Evolutionary conservation across 92 coral and sea anemone species (phyloP).

Genomic region (Plumapathes pennacea): DNA sequence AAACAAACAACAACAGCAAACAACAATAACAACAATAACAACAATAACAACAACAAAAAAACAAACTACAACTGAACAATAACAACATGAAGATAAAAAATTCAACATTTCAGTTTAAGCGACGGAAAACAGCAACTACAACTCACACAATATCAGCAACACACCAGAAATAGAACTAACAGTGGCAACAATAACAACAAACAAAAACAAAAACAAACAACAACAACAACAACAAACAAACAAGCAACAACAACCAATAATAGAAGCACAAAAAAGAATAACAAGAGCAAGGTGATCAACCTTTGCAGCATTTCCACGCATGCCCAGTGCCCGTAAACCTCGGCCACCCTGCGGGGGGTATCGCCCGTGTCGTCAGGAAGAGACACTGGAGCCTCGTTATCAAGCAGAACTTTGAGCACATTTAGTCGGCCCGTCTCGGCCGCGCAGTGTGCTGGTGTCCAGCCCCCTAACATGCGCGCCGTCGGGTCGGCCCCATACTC

Average conservation of each 20-base stretch:
- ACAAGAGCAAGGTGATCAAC: conserved; percentile 15
- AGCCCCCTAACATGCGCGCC: conserved; percentile 93
- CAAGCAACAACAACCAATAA: no score
- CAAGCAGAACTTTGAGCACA: conserved; percentile 70
- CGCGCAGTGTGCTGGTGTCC: conserved; percentile 99
- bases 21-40: no score
- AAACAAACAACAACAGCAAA: no score
- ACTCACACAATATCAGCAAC: background rate
- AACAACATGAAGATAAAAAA: no score
- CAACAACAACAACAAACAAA: background rate
- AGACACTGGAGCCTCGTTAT: conserved; percentile 79
- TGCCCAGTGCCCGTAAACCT: conserved; percentile 81
- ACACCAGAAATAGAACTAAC: background rate
- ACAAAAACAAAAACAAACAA: background rate
- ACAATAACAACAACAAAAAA: no score
- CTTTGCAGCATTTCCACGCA: conserved; percentile 80
- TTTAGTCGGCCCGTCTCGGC: conserved; percentile 83
- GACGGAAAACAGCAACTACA: background rate
- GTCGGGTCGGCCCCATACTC: conserved; percentile 95
- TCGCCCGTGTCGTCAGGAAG: conserved; percentile 84
- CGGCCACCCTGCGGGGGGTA: conserved; percentile 86
- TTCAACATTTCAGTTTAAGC: no score
- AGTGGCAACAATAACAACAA: background rate
- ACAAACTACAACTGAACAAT: no score
- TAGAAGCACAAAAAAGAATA: background rate